Base-by-base conservation (phyloP, 2,113 vertebrate species). In the Neofelis nebulosa region DNA sequence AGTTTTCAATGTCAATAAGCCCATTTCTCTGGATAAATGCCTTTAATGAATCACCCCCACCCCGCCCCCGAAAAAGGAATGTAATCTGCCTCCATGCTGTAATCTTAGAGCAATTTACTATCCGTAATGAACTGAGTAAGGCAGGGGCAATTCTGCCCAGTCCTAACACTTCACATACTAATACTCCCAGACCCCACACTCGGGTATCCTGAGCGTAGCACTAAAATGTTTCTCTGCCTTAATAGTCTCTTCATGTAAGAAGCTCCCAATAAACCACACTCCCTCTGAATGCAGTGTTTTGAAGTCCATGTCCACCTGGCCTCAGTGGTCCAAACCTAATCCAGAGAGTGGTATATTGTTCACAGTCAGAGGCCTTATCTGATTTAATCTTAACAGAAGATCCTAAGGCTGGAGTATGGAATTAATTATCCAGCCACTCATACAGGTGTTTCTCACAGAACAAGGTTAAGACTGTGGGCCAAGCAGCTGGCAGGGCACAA, bases 371-470 rank as follows among this genome's bases (percentile, higher is more conserved):
- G 27, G 45, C 12, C 36, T 79, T 78, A 50, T 55, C 57, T 81
- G 74, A 66, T n/a, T 81, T 61, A 92, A 92, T 91, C 85, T 94
- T 82, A 92, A 89, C 45, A 79, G 96, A 88, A 80, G 73, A 84
- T 73, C 88, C 61, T 69, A 87, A 94, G 90, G 52, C 80, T 93
- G 92, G 74, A 71, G 36, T 19, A 81, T n/a, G 66, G 69, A 71
- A 82, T 94, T 96, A 76, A 86, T 92, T 94, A 96, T 84, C 50
- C 61, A 79, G 69, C 52, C 50, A 81, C 50, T 73, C 83, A 21
- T 73, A 85, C 95, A 95, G 90, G 97, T 97, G 87, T 71, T 68
- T 96, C 50, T 93, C 86, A 93, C n/a, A 74, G 55, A 97, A 48
- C 68, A 95, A 92, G 82, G 92, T 96, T 96, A 87, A 88, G 68